Conservation (phyloP, 2,113 vertebrate genomes). For the Lagopus leucura region DNA sequence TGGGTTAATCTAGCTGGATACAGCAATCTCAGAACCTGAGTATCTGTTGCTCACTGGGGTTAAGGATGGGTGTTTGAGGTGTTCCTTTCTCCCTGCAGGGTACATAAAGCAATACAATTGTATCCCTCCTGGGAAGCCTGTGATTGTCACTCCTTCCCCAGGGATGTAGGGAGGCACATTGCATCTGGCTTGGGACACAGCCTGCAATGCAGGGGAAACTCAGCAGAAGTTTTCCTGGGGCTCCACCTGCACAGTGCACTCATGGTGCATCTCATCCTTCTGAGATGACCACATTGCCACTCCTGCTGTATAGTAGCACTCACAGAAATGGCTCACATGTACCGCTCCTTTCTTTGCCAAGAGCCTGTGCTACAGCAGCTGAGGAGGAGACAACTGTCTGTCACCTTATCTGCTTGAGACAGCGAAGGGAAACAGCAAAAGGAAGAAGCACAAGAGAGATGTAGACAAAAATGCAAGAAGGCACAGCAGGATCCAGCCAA, state of each 20-base stretch:
- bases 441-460: not conserved
- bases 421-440: not conserved
- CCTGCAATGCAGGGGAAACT: not conserved
- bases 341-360: not conserved
- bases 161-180: not conserved
- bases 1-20: not conserved
- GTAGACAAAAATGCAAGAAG: not conserved
- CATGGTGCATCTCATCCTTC: not conserved
- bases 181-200: not conserved
- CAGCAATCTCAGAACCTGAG: not conserved
- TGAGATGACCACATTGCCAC: not conserved
- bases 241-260: not conserved
- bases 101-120: not conserved
- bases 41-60: not conserved
- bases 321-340: rapidly evolving
- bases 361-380: not conserved
- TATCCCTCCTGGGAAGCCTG: not conserved
- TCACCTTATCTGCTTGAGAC: not conserved
- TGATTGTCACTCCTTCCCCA: rapidly evolving
- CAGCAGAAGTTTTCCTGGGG: not conserved
- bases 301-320: not conserved
- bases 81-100: not conserved
- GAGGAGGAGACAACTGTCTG: not conserved
- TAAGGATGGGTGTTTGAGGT: not conserved
- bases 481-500: not conserved